These are phyloP conservation scores for Bombus waltoni DNA, from an alignment of 1,140 invertebrate genomes.

Conservation along the genomic window DNA sequence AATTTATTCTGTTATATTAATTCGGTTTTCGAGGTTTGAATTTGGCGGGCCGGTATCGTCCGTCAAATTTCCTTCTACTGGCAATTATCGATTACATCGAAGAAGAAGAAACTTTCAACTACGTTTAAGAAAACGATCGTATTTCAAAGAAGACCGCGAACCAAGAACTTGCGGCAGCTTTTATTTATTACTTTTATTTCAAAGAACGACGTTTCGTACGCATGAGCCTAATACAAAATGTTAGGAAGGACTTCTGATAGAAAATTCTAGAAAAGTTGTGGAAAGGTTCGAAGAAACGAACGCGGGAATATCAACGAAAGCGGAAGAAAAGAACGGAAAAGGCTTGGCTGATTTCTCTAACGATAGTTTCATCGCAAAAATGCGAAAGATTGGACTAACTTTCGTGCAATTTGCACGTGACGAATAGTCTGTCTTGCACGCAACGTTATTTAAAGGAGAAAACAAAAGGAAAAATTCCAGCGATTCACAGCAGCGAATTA, in stretches of 20 bases:
- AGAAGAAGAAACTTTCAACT: too few relatives aligned
- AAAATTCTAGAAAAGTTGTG: not conserved
- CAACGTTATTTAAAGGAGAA: not conserved
- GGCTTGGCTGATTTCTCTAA: not conserved
- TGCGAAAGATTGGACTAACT: not conserved
- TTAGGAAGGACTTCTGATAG: not conserved
- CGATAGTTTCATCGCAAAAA: not conserved
- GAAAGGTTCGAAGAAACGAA: not conserved
- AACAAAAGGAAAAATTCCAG: conserved; percentile 4
- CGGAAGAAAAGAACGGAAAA: not conserved
- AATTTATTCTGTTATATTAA: too few relatives aligned
- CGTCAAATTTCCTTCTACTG: too few relatives aligned
- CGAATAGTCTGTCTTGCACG: not conserved
- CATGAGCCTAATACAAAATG: not conserved
- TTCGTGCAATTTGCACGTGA: not conserved
- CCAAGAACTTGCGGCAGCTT: too few relatives aligned
- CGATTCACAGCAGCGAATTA: not conserved
- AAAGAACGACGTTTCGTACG: not conserved
- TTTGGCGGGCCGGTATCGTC: too few relatives aligned
- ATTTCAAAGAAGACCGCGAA: too few relatives aligned
- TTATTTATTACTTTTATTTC: not conserved
- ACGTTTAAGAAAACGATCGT: too few relatives aligned
- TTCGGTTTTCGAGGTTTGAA: too few relatives aligned
- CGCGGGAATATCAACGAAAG: not conserved
- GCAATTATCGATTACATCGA: too few relatives aligned